These are phyloP conservation scores for Cyclargus thomasi DNA, from an alignment of 1,140 invertebrate species.

Conservation along the genomic window DNA sequence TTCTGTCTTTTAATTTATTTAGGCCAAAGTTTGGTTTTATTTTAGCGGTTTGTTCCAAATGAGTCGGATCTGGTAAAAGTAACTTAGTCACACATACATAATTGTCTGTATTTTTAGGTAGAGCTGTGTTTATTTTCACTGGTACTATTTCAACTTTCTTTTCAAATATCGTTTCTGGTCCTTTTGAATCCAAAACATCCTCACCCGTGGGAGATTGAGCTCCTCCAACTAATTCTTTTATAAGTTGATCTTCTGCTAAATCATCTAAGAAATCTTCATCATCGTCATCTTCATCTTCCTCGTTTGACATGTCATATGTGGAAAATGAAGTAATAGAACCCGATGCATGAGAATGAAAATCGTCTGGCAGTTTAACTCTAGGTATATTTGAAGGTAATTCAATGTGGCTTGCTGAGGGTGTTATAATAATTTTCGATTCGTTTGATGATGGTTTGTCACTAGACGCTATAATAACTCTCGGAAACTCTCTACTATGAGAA, in stretches of 20 bases:
- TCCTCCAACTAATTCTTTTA: slow-evolving; percentile 61
- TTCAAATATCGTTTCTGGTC: slow-evolving; percentile 64
- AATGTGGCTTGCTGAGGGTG: slow-evolving; percentile 47
- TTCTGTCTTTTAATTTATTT: slow-evolving; percentile 59
- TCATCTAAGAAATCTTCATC: slow-evolving; percentile 53
- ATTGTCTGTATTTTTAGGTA: slow-evolving; percentile 51
- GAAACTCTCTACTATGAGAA: slow-evolving; percentile 43
- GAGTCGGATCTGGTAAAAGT: slow-evolving; percentile 50
- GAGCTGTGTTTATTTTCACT: slow-evolving; percentile 53
- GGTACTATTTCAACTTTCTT: slow-evolving; percentile 66
- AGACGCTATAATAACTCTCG: slow-evolving; percentile 62
- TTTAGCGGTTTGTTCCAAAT: slow-evolving; percentile 58
- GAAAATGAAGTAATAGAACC: slow-evolving; percentile 61
- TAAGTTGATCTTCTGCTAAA: slow-evolving; percentile 52
- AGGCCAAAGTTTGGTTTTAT: slow-evolving; percentile 66
- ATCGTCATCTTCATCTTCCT: slow-evolving; percentile 56
- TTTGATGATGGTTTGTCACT: slow-evolving; percentile 38
- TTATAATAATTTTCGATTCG: slow-evolving; percentile 56
- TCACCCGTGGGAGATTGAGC: slow-evolving; percentile 60
- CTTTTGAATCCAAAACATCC: slow-evolving; percentile 66
- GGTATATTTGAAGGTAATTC: slow-evolving; percentile 48
- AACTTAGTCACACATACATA: slow-evolving; percentile 57
- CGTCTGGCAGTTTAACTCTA: slow-evolving; percentile 56
- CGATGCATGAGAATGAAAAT: slow-evolving; percentile 54
- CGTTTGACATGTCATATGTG: slow-evolving; percentile 52